Conservation (phyloP, 2,797 vertebrate genomes). For the Scyliorhinus canicula region DNA sequence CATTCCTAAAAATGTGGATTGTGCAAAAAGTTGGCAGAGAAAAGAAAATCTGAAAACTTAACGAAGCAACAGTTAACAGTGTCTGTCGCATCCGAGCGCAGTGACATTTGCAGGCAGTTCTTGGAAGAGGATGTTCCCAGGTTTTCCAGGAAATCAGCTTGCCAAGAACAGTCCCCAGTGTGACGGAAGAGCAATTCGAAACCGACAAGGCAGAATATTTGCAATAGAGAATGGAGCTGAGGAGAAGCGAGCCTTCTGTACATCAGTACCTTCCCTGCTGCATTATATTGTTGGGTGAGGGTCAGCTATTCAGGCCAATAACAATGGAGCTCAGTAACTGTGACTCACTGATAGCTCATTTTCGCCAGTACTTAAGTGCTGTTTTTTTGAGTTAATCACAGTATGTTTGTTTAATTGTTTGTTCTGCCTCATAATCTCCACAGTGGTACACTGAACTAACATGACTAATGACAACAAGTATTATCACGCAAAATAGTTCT, state of each 20-base stretch:
- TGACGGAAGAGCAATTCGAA: background rate
- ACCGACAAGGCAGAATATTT: background rate
- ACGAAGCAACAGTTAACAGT: background rate
- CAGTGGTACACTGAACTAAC: background rate
- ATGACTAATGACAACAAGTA: background rate
- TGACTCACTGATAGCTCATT: background rate
- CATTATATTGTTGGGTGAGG: background rate
- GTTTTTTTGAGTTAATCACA: background rate
- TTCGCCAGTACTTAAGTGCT: background rate
- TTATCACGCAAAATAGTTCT: background rate
- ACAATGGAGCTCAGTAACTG: background rate
- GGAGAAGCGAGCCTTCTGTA: background rate
- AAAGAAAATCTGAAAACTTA: background rate
- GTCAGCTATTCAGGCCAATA: background rate
- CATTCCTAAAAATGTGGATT: background rate
- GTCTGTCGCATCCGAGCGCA: background rate
- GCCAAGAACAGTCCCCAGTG: background rate
- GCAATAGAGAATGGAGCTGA: background rate
- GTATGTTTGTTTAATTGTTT: background rate
- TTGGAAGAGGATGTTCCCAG: background rate
- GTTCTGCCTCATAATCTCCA: background rate
- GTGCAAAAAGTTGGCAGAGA: background rate
- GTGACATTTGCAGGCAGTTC: background rate
- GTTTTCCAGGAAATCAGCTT: background rate
- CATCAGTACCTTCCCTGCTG: background rate